Evolutionary conservation across 2,888 invertebrate genomes (phyloP).

Genomic region (Miltochrista miniata): DNA sequence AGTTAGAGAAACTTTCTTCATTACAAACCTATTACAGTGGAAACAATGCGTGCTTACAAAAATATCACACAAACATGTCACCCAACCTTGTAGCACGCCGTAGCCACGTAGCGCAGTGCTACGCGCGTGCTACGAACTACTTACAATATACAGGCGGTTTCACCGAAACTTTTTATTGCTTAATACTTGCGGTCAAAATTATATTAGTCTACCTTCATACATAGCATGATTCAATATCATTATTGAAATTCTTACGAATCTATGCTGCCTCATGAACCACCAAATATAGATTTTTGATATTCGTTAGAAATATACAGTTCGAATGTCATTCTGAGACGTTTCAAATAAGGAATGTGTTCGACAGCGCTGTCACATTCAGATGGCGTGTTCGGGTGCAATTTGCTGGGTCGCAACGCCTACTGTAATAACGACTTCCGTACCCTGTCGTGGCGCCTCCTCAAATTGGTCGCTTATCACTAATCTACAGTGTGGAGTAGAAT

Average conservation of each 20-base stretch:
- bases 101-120: constrained; percentile 22
- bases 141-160: constrained; percentile 36
- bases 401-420: constrained; percentile 79
- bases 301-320: constrained; percentile 59
- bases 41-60: constrained; percentile 31
- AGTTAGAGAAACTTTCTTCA: constrained; percentile 9
- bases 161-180: constrained; percentile 40
- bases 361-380: constrained; percentile 81
- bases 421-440: constrained; percentile 83
- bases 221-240: constrained; percentile 26
- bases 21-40: constrained; percentile 10
- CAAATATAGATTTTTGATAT: constrained; percentile 52
- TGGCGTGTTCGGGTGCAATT: constrained; percentile 81
- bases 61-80: constrained; percentile 17
- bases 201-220: constrained; percentile 22
- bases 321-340: constrained; percentile 74
- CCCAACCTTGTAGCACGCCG: constrained; percentile 30
- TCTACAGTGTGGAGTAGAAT: constrained; percentile 77
- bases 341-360: constrained; percentile 81
- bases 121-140: constrained; percentile 41
- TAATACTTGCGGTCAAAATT: constrained; percentile 39
- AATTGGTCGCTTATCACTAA: constrained; percentile 84
- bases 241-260: constrained; percentile 22
- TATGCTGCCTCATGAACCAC: constrained; percentile 14
- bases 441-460: constrained; percentile 82